A percentile compares a stretch with the other conserved stretches of the same genome.
Conservation (phyloP, 2,113 vertebrate genomes). For the Uria lomvia region DNA sequence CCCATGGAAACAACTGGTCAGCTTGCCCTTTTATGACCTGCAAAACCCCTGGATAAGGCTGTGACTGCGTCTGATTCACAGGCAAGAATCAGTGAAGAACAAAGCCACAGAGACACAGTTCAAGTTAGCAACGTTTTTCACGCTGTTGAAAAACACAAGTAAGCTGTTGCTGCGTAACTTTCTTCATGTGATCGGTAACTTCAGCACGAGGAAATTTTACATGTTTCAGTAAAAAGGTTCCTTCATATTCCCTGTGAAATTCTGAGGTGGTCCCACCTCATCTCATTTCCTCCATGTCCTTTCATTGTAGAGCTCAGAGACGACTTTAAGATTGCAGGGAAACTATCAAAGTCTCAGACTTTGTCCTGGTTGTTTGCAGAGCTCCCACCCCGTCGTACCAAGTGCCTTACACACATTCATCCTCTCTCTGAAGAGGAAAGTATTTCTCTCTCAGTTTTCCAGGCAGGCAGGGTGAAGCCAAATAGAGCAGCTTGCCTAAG, state of each 20-base stretch:
- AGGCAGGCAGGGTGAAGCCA: neutral
- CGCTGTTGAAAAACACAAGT: neutral
- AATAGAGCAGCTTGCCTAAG: neutral
- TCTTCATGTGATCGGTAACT: neutral
- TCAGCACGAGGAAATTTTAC: neutral
- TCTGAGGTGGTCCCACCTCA: neutral
- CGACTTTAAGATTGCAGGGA: neutral
- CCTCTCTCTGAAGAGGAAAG: neutral
- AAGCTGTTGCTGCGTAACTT: neutral
- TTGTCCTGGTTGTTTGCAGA: slow-evolving; percentile 21
- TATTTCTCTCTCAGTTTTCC: neutral
- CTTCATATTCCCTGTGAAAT: neutral
- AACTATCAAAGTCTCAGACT: neutral
- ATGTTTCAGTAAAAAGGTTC: neutral
- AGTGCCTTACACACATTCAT: neutral
- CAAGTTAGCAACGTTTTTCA: neutral
- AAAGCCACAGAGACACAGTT: neutral
- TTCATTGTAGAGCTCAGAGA: neutral
- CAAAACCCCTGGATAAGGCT: neutral
- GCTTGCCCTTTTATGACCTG: neutral
- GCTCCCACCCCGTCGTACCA: neutral
- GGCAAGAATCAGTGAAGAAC: neutral
- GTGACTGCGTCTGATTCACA: neutral
- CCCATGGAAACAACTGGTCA: neutral
- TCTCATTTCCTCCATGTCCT: neutral